Conservation (phyloP, 2,888 invertebrate genomes). For the Thera britannica region DNA sequence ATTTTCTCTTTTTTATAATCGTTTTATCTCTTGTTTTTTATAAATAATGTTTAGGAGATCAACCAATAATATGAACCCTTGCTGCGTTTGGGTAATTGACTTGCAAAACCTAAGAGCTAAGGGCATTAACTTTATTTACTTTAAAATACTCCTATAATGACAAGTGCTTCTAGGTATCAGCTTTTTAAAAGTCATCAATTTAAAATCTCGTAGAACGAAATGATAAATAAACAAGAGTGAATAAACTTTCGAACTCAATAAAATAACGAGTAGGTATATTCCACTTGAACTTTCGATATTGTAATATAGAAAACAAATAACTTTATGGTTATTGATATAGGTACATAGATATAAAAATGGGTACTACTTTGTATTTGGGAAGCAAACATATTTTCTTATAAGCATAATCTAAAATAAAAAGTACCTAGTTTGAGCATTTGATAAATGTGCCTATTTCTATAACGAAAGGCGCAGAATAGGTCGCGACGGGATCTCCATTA, state of each 20-base stretch:
- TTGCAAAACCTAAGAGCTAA: not conserved
- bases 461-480: too few species aligned
- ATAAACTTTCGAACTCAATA: constrained; percentile 14
- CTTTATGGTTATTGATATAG: not conserved
- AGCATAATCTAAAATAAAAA: too few species aligned
- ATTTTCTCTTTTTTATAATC: too few species aligned
- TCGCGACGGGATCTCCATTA: too few species aligned
- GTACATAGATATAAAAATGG: too few species aligned
- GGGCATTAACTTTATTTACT: not conserved
- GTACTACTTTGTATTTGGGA: too few species aligned
- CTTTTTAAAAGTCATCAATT: not conserved
- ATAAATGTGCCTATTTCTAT: too few species aligned
- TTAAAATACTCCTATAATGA: not conserved
- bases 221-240: constrained; percentile 12
- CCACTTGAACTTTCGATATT: constrained; percentile 3
- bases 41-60: too few species aligned
- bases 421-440: too few species aligned
- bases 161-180: not conserved
- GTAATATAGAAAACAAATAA: constrained; percentile 13
- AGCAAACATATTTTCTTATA: too few species aligned
- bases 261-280: constrained; percentile 1
- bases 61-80: too few species aligned
- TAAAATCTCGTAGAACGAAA: not conserved
- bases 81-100: not conserved
- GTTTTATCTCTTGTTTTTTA: too few species aligned